Evolutionary conservation across 2,113 vertebrate species (phyloP), one percentile per base, ranked within the genome.

Genomic region (Platycercus adscitus): DNA sequence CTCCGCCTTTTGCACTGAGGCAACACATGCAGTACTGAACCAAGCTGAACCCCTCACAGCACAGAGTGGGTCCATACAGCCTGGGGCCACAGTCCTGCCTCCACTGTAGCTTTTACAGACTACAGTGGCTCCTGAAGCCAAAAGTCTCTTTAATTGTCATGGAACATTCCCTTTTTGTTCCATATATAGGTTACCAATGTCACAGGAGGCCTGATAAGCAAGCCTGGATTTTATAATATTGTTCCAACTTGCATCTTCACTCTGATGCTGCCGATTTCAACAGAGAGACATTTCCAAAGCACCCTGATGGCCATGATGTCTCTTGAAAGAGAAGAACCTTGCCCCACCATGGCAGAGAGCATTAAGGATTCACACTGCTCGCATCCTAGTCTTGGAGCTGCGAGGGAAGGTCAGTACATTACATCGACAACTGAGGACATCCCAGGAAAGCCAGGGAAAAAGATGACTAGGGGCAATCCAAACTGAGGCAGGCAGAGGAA

Each of bases 21-120:
- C 43, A 88, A 19, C 37, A 13, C 1, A 1, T 1, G 11, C 5
- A 35, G 56, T 7, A 7, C 19, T 2, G 5, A 83, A 10, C 7
- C 13, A 75, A 69, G 44, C 10, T 24, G 78, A 76, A 66, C 17
- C 19, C 13, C 18, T 61, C 3, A 0, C 12, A 86, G n/a, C 1
- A 2, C 0, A 1, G 37, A 37, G 17, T 23, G 41, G 13, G 18
- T 58, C 35, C 2, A 1, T 43, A 24, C 21, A 63, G 61, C 41
- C 58, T 69, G 49, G 28, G n/a, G 25, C 9, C 7, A 46, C 1
- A 18, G 11, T 73, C 23, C 49, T 37, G 6, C 63, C 41, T 77
- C 18, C 39, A 23, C 17, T 28, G 37, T 31, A 44, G 26, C 13
- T 39, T n/a, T 56, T 55, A 4, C 20, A 43, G 49, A 39, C 8